Evolutionary conservation across 2,888 invertebrate genomes (phyloP), one percentile per base, ranked within the genome.

Genomic region (Spicauda simplicius): DNA sequence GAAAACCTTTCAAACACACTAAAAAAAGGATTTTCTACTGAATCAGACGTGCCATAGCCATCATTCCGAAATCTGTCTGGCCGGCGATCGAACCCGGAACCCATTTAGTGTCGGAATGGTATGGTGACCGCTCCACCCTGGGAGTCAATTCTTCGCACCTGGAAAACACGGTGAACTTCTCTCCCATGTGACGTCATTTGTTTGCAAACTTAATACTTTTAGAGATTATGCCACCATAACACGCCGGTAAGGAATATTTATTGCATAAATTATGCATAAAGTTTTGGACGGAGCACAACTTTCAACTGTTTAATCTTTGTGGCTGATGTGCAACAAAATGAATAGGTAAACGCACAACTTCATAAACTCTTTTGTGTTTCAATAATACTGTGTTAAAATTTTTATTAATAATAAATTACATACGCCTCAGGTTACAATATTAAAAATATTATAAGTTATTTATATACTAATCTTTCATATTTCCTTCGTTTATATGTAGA

Each of bases 191-290:
- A 48, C 16, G 48, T 48, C 48, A 16, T 48, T 48, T 48, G 48
- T 48, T 16, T 16, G 48, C 48, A 48, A 48, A 48, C 48, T 48
- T 16, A 48, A 48, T 48, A 16, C 48, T 48, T 48, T 48, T n/a
- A 4, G 16, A 48, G 48, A 48, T 48, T 48, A 48, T 16, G 48
- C 48, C 16, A 48, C 48, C 16, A 16, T 48, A 48, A n/a, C 14
- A 48, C 16, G 48, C 48, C 16, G 48, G 16, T 48, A 48, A 48
- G 48, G 16, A 48, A 16, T 48, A 48, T 48, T 48, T 48, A 48
- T 48, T 48, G 48, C 48, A 48, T 48, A 48, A 48, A 48, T 48
- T 48, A 48, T 48, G 48, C 48, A 48, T 48, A 48, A 48, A 48
- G 48, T 48, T 48, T 48, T 48, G 7, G 48, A 48, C 48, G 16